These are phyloP conservation scores for Tachysurus vachellii DNA, from an alignment of 2,113 vertebrate species.

Conservation along the genomic window DNA sequence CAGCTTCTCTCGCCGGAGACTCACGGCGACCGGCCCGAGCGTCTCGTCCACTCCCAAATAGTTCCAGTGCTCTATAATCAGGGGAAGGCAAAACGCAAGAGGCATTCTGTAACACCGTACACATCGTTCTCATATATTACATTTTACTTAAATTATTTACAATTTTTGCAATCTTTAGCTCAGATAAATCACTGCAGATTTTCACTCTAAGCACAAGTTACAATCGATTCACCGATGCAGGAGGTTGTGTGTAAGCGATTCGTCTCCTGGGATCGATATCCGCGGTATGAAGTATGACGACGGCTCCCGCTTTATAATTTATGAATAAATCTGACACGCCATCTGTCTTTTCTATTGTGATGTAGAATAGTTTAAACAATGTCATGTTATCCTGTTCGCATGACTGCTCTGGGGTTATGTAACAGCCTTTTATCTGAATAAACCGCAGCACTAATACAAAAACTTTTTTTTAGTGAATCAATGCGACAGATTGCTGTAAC, in stretches of 20 bases:
- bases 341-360: background rate
- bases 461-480: background rate
- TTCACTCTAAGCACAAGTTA: background rate
- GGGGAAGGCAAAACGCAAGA: background rate
- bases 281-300: background rate
- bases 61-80: constrained; percentile 90
- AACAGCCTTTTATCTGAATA: background rate
- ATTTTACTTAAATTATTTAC: background rate
- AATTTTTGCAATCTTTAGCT: background rate
- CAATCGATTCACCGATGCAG: background rate
- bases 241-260: background rate
- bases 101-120: background rate
- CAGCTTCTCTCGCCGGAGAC: constrained; percentile 92
- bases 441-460: background rate
- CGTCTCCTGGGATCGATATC: background rate
- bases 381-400: background rate
- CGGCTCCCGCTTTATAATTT: background rate
- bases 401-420: background rate
- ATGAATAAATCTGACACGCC: background rate
- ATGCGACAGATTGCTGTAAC: background rate
- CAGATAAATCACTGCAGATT: background rate
- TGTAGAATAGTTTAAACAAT: background rate
- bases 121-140: background rate
- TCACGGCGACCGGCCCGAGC: constrained; percentile 94
- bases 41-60: constrained; percentile 97